These are phyloP conservation scores for Caranx ignobilis DNA, from an alignment of 2,113 vertebrate genomes.

Conservation along the genomic window DNA sequence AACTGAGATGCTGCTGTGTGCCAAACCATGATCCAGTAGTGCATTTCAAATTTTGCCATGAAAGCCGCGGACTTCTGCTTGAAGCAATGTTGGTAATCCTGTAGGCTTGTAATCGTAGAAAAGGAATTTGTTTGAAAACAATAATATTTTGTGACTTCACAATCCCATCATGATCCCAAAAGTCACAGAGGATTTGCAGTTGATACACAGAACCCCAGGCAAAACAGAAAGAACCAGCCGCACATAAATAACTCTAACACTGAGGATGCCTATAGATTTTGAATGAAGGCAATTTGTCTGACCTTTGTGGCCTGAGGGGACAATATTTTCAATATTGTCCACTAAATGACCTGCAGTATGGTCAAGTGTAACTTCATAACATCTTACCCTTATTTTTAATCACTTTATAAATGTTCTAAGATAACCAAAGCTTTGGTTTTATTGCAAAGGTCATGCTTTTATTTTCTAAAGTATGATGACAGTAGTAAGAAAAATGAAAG, in stretches of 20 bases:
- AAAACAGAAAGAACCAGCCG: constrained; percentile 31
- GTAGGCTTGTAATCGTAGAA: constrained; percentile 34
- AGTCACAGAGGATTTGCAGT: constrained; percentile 35
- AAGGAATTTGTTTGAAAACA: constrained; percentile 21
- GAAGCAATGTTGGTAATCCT: constrained; percentile 22
- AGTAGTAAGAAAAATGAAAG: no score
- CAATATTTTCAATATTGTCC: neutral
- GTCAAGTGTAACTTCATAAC: no score
- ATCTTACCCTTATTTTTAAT: no score
- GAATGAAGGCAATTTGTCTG: no score
- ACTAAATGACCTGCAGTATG: no score
- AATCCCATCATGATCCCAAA: constrained; percentile 49
- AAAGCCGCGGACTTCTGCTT: constrained; percentile 39
- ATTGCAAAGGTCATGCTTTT: no score
- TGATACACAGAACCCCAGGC: constrained; percentile 29
- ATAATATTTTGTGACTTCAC: constrained; percentile 28
- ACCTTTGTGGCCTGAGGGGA: no score
- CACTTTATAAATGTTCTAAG: no score
- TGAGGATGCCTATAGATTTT: neutral
- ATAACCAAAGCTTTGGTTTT: no score
- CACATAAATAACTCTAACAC: neutral
- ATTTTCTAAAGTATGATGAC: no score
- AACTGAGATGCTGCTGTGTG: neutral
- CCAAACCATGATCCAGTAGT: neutral
- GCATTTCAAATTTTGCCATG: constrained; percentile 8